Evolutionary conservation across 2,797 vertebrate genomes (phyloP).

Genomic region (Thunnus albacares): DNA sequence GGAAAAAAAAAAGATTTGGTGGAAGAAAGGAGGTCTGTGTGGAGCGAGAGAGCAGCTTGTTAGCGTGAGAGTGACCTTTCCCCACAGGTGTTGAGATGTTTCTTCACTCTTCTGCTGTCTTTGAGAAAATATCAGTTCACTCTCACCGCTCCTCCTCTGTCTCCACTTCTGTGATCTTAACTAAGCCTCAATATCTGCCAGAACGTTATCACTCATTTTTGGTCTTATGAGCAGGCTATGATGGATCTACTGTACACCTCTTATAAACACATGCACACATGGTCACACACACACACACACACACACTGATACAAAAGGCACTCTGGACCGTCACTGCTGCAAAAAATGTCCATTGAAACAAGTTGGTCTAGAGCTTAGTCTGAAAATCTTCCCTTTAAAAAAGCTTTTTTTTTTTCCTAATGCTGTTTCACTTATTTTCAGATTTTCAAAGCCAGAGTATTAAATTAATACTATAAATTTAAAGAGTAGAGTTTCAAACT

Average conservation of each 20-base stretch:
- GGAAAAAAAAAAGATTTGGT: not conserved
- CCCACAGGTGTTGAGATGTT: conserved; percentile 71
- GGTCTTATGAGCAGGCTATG: conserved; percentile 80
- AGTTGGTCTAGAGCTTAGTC: not conserved
- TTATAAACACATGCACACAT: conserved; percentile 24
- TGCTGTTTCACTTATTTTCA: too few species aligned
- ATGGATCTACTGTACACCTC: conserved; percentile 70
- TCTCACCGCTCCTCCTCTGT: conserved; percentile 36
- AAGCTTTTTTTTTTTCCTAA: too few species aligned
- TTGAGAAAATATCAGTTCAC: conserved; percentile 60
- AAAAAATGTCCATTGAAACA: conserved; percentile 10
- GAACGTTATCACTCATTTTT: conserved; percentile 64
- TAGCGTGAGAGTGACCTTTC: conserved; percentile 71
- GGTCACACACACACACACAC: conserved; percentile 10
- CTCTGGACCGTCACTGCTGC: not conserved
- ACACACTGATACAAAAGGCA: conserved; percentile 1
- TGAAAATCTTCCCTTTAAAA: not conserved
- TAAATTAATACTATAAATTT: too few species aligned
- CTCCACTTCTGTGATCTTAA: conserved; percentile 63
- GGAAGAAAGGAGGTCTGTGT: conserved; percentile 56
- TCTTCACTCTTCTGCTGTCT: conserved; percentile 55
- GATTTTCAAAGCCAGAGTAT: too few species aligned
- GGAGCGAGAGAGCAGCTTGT: conserved; percentile 27
- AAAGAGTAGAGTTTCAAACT: too few species aligned
- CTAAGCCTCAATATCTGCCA: conserved; percentile 57